These are phyloP conservation scores for Ectemnius continuus DNA, from an alignment of 2,888 invertebrate species.

Conservation along the genomic window DNA sequence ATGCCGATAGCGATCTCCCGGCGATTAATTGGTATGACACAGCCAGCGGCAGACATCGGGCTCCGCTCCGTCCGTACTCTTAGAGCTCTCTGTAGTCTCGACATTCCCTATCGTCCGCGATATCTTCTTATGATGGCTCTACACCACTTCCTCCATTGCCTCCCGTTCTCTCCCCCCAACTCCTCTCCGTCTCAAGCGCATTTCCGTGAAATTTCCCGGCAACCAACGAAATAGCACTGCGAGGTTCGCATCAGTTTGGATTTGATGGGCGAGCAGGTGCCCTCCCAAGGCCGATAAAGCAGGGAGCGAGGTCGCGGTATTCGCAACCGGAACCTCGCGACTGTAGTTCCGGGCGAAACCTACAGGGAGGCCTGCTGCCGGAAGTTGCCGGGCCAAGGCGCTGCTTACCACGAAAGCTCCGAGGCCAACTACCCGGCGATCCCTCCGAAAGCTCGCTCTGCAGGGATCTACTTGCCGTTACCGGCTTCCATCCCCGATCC, in stretches of 20 bases:
- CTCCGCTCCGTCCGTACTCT: conserved; percentile 49
- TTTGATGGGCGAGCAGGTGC: neutral
- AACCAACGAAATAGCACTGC: neutral
- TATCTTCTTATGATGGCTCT: conserved; percentile 59
- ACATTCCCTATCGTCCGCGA: conserved; percentile 55
- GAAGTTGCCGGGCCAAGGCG: conserved; percentile 72
- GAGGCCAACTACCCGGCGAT: conserved; percentile 9
- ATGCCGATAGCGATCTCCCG: conserved; percentile 62
- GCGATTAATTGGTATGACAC: conserved; percentile 76
- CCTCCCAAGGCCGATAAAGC: conserved; percentile 68
- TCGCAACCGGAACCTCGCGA: conserved; percentile 56
- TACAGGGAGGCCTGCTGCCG: conserved; percentile 70
- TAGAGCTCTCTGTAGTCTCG: conserved; percentile 41
- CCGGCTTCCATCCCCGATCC: conserved; percentile 36
- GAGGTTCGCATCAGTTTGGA: neutral
- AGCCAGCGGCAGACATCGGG: conserved; percentile 71
- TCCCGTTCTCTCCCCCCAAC: neutral
- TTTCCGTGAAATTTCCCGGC: neutral
- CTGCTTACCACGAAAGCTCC: conserved; percentile 62
- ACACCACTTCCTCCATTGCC: conserved; percentile 50
- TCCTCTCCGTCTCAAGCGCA: neutral
- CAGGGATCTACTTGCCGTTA: conserved; percentile 56
- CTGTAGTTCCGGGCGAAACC: conserved; percentile 68
- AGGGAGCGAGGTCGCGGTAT: conserved; percentile 57
- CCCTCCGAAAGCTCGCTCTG: conserved; percentile 48